Base-by-base conservation (phyloP, 2,113 vertebrate species). In the Tachycineta bicolor region DNA sequence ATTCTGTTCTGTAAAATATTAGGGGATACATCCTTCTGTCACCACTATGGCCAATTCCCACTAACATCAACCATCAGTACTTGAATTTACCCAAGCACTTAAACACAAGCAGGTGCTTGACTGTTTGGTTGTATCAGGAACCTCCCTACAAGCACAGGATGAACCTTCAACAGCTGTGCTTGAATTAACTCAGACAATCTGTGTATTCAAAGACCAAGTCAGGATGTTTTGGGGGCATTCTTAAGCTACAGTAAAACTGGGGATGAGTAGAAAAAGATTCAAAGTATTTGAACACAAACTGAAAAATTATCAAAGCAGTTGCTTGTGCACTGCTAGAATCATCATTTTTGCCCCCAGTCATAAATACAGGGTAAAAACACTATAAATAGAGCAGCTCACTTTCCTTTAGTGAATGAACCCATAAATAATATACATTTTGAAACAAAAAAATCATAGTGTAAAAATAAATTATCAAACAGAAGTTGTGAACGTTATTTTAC, bases 401-500 rank as follows among this genome's bases (percentile, higher is more conserved):
- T 96, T 96, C 69, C 79, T 94, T 96, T 90, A 93, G 94, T 94
- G 78, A 94, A 96, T 83, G 52, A 89, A 95, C 63, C 96, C 94
- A 97, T 98, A 97, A 97, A 97, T 96, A 98, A 95, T 81, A 93
- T 37, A 97, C 88, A 96, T 64, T 91, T 94, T 74, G 67, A 95
- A 97, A 97, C 96, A 91, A 94, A 97, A 95, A 89, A 97, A 97
- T 90, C 77, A 87, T 96, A 97, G 96, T 97, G 97, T 97, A 98
- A 98, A 98, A 98, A 98, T 98, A 98, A 98, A 97, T 98, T 98
- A 98, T 96, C 90, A 97, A 97, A 97, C 83, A 64, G 92, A 95
- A 97, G 86, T 97, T 82, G 83, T 96, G 96, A 97, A 96, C 94
- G 96, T 93, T 97, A 97, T 97, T 96, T 96, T 97, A 97, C 92